Evolutionary conservation across 1,140 invertebrate genomes (phyloP).

Genomic region (Macrocentrus cingulum): DNA sequence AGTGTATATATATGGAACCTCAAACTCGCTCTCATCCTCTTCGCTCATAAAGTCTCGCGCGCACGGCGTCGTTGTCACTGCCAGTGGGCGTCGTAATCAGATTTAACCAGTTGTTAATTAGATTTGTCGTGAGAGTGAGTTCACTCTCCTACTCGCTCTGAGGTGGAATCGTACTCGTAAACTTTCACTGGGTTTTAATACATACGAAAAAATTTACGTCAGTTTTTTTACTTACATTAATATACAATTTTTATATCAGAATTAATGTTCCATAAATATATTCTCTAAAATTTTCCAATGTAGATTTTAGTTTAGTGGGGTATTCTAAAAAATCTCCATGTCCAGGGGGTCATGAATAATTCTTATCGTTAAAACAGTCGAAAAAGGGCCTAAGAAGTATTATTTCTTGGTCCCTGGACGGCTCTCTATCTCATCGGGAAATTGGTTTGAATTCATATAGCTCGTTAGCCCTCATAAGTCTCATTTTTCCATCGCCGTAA

Average conservation of each 20-base stretch:
- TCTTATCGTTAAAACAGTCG: not conserved
- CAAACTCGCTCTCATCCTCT: not conserved
- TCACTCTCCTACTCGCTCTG: not conserved
- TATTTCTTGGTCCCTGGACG: slow-evolving; percentile 4
- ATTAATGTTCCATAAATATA: too few relatives aligned
- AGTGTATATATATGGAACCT: slow-evolving; percentile 6
- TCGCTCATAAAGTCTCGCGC: slow-evolving; percentile 8
- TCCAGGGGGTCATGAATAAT: not conserved
- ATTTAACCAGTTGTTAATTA: slow-evolving; percentile 19
- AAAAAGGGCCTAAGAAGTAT: slow-evolving; percentile 1
- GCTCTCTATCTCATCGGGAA: not conserved
- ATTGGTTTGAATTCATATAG: slow-evolving; percentile 4
- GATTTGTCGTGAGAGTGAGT: slow-evolving; percentile 3
- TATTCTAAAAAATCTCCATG: too few relatives aligned
- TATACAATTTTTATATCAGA: too few relatives aligned
- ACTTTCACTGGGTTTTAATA: not conserved
- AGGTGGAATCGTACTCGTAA: not conserved
- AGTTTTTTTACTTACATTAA: not conserved
- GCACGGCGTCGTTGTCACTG: slow-evolving; percentile 1
- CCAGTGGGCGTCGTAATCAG: slow-evolving; percentile 8
- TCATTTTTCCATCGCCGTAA: not conserved
- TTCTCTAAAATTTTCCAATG: too few relatives aligned
- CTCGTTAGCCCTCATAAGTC: slow-evolving; percentile 2
- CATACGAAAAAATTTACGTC: not conserved
- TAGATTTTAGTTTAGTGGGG: too few relatives aligned